These are phyloP conservation scores for Oryzaephilus surinamensis DNA, from an alignment of 1,140 invertebrate species.

Conservation along the genomic window DNA sequence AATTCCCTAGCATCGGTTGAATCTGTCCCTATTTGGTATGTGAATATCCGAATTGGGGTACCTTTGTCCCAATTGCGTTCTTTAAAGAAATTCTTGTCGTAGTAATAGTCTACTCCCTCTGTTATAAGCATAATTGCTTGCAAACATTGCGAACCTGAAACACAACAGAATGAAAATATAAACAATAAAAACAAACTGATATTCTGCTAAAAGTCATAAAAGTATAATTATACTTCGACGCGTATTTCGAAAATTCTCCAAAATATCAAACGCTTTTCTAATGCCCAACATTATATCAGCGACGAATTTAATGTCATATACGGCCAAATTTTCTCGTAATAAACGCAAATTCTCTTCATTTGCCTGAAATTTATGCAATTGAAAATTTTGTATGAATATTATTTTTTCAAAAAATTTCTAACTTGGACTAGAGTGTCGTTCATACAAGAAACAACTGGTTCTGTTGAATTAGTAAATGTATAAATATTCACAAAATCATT, in stretches of 20 bases:
- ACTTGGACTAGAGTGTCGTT: constrained; percentile 69
- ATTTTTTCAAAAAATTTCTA: constrained; percentile 2
- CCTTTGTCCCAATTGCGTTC: constrained; percentile 71
- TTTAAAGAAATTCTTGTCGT: constrained; percentile 81
- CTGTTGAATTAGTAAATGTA: constrained; percentile 66
- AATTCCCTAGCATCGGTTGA: constrained; percentile 70
- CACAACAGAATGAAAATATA: constrained; percentile 17
- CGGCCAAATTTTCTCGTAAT: constrained; percentile 26
- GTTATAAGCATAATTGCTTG: constrained; percentile 98
- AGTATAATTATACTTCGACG: constrained; percentile 9
- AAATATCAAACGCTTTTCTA: constrained; percentile 26
- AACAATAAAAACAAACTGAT: background rate
- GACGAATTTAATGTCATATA: constrained; percentile 21
- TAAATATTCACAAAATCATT: constrained; percentile 98
- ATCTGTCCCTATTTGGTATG: constrained; percentile 93
- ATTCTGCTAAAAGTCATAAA: background rate
- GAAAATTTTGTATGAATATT: constrained; percentile 10
- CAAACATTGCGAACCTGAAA: constrained; percentile 61
- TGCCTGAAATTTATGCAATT: constrained; percentile 16
- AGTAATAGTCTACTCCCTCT: constrained; percentile 91
- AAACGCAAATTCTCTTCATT: constrained; percentile 34
- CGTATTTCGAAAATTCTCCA: constrained; percentile 21
- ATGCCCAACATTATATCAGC: constrained; percentile 25
- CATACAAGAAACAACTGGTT: constrained; percentile 76
- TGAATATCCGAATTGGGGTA: constrained; percentile 88